Conservation (phyloP, 1,140 invertebrate genomes). For the Aphaenogaster floridana region DNA sequence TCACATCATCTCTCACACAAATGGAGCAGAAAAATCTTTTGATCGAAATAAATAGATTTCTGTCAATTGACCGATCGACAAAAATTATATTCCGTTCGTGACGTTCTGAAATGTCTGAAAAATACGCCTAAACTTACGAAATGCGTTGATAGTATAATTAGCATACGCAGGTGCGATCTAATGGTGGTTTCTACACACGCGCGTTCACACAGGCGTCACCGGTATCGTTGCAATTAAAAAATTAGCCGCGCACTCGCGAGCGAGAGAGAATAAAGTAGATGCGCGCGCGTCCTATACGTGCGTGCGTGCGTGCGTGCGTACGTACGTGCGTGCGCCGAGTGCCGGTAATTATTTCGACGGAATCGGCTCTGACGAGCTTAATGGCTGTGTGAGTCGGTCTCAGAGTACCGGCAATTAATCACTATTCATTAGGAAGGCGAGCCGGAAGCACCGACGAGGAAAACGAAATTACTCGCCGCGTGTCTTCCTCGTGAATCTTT, state of each 20-base stretch:
- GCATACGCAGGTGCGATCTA: conserved; percentile 42
- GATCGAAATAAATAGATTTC: neutral
- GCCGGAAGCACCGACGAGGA: conserved; percentile 75
- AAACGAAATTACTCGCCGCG: conserved; percentile 78
- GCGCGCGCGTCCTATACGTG: conserved; percentile 18
- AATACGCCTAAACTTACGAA: neutral
- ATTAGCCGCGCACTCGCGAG: conserved; percentile 69
- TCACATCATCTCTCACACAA: neutral
- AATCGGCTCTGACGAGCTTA: conserved; percentile 80
- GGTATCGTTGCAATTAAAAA: conserved; percentile 71
- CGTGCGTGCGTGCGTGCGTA: conserved; percentile 44
- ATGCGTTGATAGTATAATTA: neutral
- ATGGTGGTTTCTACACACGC: conserved; percentile 10
- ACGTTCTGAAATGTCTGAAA: neutral
- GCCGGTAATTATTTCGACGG: conserved; percentile 80
- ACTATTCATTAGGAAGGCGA: conserved; percentile 80
- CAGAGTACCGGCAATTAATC: conserved; percentile 80
- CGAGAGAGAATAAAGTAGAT: conserved; percentile 68
- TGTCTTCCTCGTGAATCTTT: conserved; percentile 68
- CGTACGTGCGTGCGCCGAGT: conserved; percentile 63
- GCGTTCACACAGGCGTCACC: conserved; percentile 61
- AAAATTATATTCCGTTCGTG: neutral
- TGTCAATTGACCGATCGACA: neutral
- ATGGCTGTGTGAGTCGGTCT: conserved; percentile 78
- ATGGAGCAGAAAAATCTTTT: neutral